Conservation (phyloP, 2,797 vertebrate species). For the Neostethus bicornis region DNA sequence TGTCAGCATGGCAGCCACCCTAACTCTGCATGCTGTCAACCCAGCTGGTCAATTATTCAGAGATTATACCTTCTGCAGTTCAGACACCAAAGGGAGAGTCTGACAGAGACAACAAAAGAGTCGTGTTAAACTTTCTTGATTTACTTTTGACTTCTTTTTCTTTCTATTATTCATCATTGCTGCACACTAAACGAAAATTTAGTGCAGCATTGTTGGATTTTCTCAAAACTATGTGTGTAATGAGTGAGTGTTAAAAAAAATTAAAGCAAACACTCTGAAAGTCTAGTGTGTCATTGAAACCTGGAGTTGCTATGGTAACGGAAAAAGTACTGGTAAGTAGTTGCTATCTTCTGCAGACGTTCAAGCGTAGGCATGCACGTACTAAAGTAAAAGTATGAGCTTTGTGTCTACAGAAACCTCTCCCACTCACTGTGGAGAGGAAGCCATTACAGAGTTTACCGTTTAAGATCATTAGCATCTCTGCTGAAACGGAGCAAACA, state of each 20-base stretch:
- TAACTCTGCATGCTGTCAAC: slow-evolving; percentile 43
- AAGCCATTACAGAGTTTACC: slow-evolving; percentile 18
- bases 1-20: slow-evolving; percentile 41
- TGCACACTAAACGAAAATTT: background rate
- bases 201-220: background rate
- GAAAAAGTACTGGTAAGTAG: slow-evolving; percentile 46
- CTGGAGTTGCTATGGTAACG: slow-evolving; percentile 71
- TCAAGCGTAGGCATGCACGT: background rate
- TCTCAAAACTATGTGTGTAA: slow-evolving; percentile 13
- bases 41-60: slow-evolving; percentile 78
- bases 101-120: slow-evolving; percentile 26
- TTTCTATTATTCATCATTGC: background rate
- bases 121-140: slow-evolving; percentile 9
- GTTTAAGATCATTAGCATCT: slow-evolving; percentile 13
- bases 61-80: slow-evolving; percentile 59
- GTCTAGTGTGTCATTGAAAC: slow-evolving; percentile 36
- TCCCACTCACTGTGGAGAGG: slow-evolving; percentile 45
- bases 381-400: slow-evolving; percentile 24
- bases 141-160: background rate
- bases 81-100: slow-evolving; percentile 52
- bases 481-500: slow-evolving; percentile 7
- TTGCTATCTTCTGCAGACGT: slow-evolving; percentile 7
- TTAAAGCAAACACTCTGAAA: slow-evolving; percentile 41
- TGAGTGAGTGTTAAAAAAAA: slow-evolving; percentile 19
- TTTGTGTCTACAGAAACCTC: slow-evolving; percentile 61